Evolutionary conservation across 2,888 invertebrate species (phyloP).

Genomic region (Callinectes sapidus): DNA sequence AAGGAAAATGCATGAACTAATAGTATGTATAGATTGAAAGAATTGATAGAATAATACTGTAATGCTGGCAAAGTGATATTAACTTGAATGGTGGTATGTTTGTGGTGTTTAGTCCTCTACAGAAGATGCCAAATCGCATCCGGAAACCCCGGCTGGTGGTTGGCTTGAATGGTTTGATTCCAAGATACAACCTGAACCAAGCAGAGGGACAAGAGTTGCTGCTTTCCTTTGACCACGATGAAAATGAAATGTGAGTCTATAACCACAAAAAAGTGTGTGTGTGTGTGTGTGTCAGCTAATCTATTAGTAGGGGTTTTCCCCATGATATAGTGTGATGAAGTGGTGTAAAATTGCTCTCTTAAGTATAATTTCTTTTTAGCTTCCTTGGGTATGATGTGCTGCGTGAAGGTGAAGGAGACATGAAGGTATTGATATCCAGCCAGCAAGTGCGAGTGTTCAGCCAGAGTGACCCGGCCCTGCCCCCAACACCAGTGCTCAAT

Average conservation of each 20-base stretch:
- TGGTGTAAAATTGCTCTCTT: neutral
- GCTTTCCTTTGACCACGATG: conserved; percentile 83
- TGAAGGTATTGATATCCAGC: conserved; percentile 87
- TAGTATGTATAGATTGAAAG: neutral
- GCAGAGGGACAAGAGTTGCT: conserved; percentile 89
- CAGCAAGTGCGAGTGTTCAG: conserved; percentile 85
- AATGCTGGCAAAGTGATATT: too few relatives aligned
- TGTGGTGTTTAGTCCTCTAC: conserved; percentile 79
- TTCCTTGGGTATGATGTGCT: conserved; percentile 89
- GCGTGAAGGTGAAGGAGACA: conserved; percentile 85
- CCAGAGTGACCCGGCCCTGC: conserved; percentile 74
- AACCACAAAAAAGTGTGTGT: neutral
- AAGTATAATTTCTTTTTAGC: conserved; percentile 74
- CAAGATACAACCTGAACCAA: conserved; percentile 86
- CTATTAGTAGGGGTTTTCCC: too few relatives aligned
- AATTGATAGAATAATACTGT: neutral
- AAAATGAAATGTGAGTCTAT: conserved; percentile 81
- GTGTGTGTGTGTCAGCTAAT: neutral
- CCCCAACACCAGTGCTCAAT: conserved; percentile 74
- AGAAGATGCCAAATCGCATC: conserved; percentile 82
- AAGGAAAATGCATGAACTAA: too few relatives aligned
- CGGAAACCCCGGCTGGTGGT: conserved; percentile 85
- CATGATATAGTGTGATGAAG: too few relatives aligned
- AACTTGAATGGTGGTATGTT: neutral
- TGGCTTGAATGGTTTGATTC: conserved; percentile 88